phyloP scores from a whole-genome alignment of 2,888 invertebrate genomes.

The Bellardia bayeri region DNA sequence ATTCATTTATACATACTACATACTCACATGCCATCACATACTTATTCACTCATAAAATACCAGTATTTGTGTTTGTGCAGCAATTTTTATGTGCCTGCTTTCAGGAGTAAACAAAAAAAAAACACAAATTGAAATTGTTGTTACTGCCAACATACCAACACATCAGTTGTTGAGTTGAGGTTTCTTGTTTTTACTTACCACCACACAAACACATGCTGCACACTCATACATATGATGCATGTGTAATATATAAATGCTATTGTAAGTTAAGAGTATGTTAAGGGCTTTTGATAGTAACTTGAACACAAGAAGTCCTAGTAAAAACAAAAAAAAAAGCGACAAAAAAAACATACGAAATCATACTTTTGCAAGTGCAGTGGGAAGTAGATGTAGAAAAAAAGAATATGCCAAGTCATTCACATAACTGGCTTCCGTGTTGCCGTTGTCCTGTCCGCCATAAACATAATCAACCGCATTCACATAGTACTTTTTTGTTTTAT shows the following conservation, averaged over 20 bases:
- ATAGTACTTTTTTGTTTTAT: neutral
- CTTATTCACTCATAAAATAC: conserved; percentile 7
- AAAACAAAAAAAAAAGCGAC: conserved; percentile 14
- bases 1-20: neutral
- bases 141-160: conserved; percentile 62
- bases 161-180: conserved; percentile 69
- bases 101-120: conserved; percentile 20
- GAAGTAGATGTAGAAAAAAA: conserved; percentile 30
- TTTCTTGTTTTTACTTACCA: conserved; percentile 60
- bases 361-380: neutral
- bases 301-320: conserved; percentile 49
- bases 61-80: conserved; percentile 50
- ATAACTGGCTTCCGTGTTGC: conserved; percentile 68
- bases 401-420: conserved; percentile 66
- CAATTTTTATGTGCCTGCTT: conserved; percentile 67
- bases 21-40: neutral
- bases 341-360: conserved; percentile 18
- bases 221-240: conserved; percentile 44
- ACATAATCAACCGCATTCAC: conserved; percentile 64
- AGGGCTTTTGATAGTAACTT: conserved; percentile 73
- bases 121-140: conserved; percentile 29
- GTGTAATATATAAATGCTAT: conserved; percentile 64
- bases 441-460: conserved; percentile 65
- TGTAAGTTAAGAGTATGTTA: conserved; percentile 71
- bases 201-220: conserved; percentile 28